Percentiles rank a stretch among this genome's conserved stretches.
Conservation (phyloP, 2,888 invertebrate species). For the Drosophila neonasuta region DNA sequence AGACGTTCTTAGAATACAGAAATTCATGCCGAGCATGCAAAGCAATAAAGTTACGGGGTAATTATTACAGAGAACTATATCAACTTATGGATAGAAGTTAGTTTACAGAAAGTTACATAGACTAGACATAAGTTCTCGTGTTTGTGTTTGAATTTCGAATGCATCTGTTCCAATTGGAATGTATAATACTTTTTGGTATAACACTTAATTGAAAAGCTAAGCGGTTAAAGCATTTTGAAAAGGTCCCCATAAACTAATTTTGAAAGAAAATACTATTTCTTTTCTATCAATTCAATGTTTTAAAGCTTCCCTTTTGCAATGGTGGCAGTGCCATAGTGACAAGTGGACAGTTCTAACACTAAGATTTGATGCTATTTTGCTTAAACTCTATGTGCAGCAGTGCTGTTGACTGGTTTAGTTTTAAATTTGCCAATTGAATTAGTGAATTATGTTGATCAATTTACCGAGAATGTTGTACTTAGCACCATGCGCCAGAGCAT, state of each 20-base stretch:
- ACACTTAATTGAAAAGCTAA: not conserved
- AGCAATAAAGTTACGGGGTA: slow-evolving; percentile 12
- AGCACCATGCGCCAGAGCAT: slow-evolving; percentile 80
- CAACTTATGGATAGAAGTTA: not conserved
- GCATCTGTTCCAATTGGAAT: not conserved
- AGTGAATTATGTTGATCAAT: slow-evolving; percentile 24
- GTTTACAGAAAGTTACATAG: slow-evolving; percentile 10
- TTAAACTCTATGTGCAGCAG: not conserved
- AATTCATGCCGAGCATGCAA: slow-evolving; percentile 34
- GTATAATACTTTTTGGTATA: slow-evolving; percentile 1
- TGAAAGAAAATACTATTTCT: no score
- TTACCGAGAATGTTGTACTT: slow-evolving; percentile 82
- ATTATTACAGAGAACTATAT: not conserved
- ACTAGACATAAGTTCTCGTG: not conserved
- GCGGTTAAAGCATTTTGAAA: no score
- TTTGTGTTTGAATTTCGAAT: slow-evolving; percentile 1
- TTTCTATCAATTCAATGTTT: not conserved
- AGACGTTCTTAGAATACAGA: not conserved
- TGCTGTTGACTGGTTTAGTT: not conserved
- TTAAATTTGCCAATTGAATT: not conserved
- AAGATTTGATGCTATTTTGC: not conserved
- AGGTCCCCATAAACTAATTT: no score
- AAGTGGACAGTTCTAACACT: slow-evolving; percentile 1
- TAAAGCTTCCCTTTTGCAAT: not conserved
- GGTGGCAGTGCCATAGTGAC: slow-evolving; percentile 1